Evolutionary conservation across 1,140 invertebrate genomes (phyloP), one percentile per base, ranked within the genome.

Genomic region (Macrostomum lignano): DNA sequence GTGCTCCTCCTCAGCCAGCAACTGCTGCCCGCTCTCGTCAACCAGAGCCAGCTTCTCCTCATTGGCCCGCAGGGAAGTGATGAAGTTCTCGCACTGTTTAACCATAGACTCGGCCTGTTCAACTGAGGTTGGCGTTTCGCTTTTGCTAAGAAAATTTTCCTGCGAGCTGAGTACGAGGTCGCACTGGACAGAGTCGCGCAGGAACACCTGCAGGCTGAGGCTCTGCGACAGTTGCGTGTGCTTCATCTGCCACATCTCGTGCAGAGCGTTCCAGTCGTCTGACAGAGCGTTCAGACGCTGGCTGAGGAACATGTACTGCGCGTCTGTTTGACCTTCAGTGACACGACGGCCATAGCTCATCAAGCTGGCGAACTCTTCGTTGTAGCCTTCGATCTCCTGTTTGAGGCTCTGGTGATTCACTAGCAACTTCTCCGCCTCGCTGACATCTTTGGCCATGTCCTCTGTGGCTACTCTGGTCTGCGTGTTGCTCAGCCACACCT

Each of bases 361-460:
- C 82, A 98, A 94, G 61, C 82, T 84, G 40, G 72, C 55, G 52
- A 91, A 93, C 52, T 96, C 88, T 42, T 88, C 78, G 28, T 72
- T 82, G 51, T 96, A 96, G 47, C 88, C 91, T 52, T 94, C 82
- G 44, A 98, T 96, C 58, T 98, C 91, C 51, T 94, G 86, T 46
- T 78, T 73, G 40, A 96, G 86, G 38, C 77, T 78, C 59, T 88
- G 78, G 61, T 98, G 91, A 42, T 65, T 82, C 32, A 74, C 81
- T 0, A 98, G 62, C 2, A 96, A 61, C 53, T 84, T 79, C 57
- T 98, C 88, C 13, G 88, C 86, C 50, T 96, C 86, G 3, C 82
- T 14, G 40, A 96, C 61, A 39, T 74, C 84, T n/a, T 73, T 73
- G 14, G 91, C 88, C 37, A 76, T 82, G 50, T 96, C 91, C 61